A percentile compares a stretch with the other conserved stretches of the same genome.
phyloP scores from a whole-genome alignment of 2,888 invertebrate genomes.

The Leucophenga montana region DNA sequence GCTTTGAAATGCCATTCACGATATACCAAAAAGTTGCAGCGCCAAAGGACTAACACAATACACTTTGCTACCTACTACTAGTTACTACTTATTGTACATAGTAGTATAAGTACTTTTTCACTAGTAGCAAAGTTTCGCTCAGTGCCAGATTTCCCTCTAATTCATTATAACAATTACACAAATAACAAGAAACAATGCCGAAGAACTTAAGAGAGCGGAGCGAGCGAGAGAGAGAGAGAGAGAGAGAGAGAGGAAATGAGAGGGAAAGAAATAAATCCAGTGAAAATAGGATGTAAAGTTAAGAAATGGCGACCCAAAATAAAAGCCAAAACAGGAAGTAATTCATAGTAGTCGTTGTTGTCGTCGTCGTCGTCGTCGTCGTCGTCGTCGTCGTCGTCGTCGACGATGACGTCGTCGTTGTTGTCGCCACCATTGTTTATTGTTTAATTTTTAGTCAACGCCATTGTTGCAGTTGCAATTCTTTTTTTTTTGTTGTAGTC shows the following conservation, averaged over 20 bases:
- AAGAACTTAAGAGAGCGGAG: no score
- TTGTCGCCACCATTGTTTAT: slow-evolving; percentile 65
- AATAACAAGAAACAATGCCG: no score
- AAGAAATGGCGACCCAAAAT: slow-evolving; percentile 51
- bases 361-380: slow-evolving; percentile 47
- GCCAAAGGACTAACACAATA: no score
- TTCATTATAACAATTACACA: slow-evolving; percentile 9
- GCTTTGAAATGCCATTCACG: no score
- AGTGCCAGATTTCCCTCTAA: slow-evolving; percentile 3
- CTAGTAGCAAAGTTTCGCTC: no score
- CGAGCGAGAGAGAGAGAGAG: background rate
- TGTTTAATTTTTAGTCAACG: slow-evolving; percentile 64
- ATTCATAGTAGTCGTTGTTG: slow-evolving; percentile 59
- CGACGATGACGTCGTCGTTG: slow-evolving; percentile 48
- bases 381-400: slow-evolving; percentile 62
- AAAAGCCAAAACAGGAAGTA: slow-evolving; percentile 65
- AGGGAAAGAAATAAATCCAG: background rate
- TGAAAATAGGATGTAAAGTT: background rate
- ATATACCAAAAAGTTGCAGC: no score
- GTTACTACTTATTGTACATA: no score
- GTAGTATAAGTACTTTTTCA: no score
- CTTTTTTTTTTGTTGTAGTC: slow-evolving; percentile 30
- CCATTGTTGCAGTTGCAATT: slow-evolving; percentile 42
- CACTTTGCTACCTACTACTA: no score
- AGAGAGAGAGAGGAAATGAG: background rate